phyloP scores from a whole-genome alignment of 2,888 invertebrate genomes.

The Mechanitis mazaeus region DNA sequence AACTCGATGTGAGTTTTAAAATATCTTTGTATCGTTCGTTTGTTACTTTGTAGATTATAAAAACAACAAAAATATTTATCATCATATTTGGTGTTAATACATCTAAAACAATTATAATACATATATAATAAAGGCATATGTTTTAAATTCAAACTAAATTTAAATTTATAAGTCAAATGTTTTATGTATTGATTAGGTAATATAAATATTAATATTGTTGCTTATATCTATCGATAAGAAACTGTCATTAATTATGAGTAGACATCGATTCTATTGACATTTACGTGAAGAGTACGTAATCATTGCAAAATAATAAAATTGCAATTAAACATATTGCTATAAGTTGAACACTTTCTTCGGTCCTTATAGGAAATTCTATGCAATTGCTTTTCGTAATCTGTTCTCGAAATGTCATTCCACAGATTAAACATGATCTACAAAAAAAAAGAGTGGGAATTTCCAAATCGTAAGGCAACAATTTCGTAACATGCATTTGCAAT shows the following conservation, averaged over 20 bases:
- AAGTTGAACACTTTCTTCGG: background rate
- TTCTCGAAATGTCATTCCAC: conserved; percentile 9
- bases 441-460: conserved; percentile 16
- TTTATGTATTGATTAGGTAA: background rate
- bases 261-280: conserved; percentile 1
- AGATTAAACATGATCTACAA: background rate
- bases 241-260: background rate
- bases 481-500: conserved; percentile 15
- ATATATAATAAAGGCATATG: too few relatives aligned
- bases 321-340: background rate
- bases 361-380: conserved; percentile 4
- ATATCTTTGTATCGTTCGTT: too few relatives aligned
- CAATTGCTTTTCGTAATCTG: conserved; percentile 12
- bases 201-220: background rate
- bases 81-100: too few relatives aligned
- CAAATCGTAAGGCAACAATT: conserved; percentile 13
- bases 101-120: too few relatives aligned
- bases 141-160: too few relatives aligned
- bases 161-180: too few relatives aligned
- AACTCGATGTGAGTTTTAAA: background rate
- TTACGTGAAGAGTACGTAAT: background rate
- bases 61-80: too few relatives aligned
- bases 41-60: too few relatives aligned
- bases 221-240: background rate
- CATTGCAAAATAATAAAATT: background rate